phyloP scores from a whole-genome alignment of 1,140 invertebrate genomes.

The Drusus annulatus region DNA sequence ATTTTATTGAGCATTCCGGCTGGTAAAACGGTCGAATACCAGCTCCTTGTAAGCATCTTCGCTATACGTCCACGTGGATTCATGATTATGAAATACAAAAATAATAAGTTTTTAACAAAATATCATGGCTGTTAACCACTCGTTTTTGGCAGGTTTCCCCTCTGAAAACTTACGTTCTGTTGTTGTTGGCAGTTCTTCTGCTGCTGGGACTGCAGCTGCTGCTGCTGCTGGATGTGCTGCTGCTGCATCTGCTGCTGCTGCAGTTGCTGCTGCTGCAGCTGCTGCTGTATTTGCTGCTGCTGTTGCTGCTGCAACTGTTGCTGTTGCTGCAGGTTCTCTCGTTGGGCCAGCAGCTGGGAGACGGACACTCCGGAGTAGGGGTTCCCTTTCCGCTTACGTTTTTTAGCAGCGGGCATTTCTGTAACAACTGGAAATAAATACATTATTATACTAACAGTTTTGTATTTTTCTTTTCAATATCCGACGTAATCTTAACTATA shows the following conservation, averaged over 20 bases:
- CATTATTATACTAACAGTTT: neutral
- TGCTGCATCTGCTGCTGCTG: constrained; percentile 65
- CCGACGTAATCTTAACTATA: too few species aligned
- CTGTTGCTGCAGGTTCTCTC: constrained; percentile 69
- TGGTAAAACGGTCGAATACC: too few species aligned
- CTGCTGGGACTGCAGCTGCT: constrained; percentile 63
- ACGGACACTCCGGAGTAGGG: constrained; percentile 76
- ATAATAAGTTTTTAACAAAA: too few species aligned
- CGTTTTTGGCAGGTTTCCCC: too few species aligned
- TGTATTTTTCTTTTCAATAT: too few species aligned
- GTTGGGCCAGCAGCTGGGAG: constrained; percentile 78
- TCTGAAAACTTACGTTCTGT: constrained; percentile 48
- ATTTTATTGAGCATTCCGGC: too few species aligned
- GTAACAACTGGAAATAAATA: constrained; percentile 68
- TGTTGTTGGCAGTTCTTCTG: constrained; percentile 62
- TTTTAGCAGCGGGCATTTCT: constrained; percentile 69
- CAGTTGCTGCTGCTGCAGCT: constrained; percentile 55
- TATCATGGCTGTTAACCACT: too few species aligned
- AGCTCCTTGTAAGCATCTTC: too few species aligned
- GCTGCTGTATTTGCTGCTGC: constrained; percentile 60
- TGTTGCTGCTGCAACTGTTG: constrained; percentile 61
- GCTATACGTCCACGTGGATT: too few species aligned
- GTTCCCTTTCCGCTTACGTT: constrained; percentile 76
- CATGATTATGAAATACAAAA: too few species aligned
- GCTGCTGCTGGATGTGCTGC: constrained; percentile 62